These are phyloP conservation scores for Typhlichthys subterraneus DNA, from an alignment of 2,797 vertebrate genomes.

Conservation along the genomic window DNA sequence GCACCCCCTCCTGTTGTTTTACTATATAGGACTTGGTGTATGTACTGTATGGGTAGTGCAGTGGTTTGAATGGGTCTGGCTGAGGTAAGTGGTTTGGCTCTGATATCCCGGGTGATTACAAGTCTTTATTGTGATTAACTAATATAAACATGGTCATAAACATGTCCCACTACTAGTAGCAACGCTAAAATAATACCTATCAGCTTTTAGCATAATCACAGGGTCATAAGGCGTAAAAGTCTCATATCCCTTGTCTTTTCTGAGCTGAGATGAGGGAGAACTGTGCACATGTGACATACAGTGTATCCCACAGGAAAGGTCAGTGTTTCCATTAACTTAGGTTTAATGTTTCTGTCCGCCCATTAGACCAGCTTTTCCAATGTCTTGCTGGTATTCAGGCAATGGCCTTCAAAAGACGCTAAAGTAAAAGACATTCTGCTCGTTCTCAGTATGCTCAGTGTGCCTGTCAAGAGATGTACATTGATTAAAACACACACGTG, in stretches of 20 bases:
- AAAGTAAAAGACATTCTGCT: too few species aligned
- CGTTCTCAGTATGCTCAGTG: too few species aligned
- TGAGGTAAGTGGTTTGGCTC: conserved; percentile 11
- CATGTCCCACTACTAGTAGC: conserved; percentile 42
- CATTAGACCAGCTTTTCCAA: too few species aligned
- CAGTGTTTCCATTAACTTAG: too few species aligned
- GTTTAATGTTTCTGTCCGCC: too few species aligned
- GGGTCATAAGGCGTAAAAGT: conserved; percentile 6
- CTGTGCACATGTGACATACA: too few species aligned
- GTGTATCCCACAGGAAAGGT: too few species aligned
- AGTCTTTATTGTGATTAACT: conserved; percentile 48
- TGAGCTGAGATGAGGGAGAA: too few species aligned
- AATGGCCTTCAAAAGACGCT: too few species aligned
- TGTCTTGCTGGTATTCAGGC: too few species aligned
- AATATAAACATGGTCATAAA: conserved; percentile 52
- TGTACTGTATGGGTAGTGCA: conserved; percentile 42
- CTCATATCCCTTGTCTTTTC: neutral
- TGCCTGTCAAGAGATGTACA: too few species aligned
- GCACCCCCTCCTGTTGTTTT: conserved; percentile 54
- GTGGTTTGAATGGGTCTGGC: conserved; percentile 45
- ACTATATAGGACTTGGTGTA: conserved; percentile 40
- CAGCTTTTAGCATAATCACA: conserved; percentile 20
- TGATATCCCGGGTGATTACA: conserved; percentile 54
- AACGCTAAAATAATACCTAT: conserved; percentile 20
- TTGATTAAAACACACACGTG: too few species aligned